Base-by-base conservation (phyloP, 2,113 vertebrate genomes). In the Serranochromis macrocephalus region DNA sequence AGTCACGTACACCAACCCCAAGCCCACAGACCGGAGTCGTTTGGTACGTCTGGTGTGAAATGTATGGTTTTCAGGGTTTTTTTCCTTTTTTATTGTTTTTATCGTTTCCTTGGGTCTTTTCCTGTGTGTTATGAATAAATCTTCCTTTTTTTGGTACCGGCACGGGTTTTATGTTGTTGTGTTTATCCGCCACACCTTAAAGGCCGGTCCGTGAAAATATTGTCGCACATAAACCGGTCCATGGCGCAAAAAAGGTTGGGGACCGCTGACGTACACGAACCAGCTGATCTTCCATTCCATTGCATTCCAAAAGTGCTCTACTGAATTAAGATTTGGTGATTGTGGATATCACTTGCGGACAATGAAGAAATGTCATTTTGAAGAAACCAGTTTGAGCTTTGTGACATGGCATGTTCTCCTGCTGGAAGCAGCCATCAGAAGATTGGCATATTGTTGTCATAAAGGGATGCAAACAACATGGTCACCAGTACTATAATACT, bases 71-170 rank as follows among this genome's bases (percentile, higher is more conserved):
- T 63, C 58, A 19, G 29, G 4, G 0, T 0, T 33, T 9, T 57
- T 57, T 9, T 17, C 3, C 3, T 53, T 53, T 53, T 11, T 31
- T 17, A 8, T 11, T 61, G 16, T 33, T 61, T 61, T 33, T 61
- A 33, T 61, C 0, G 1, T 61, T 61, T 61, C 29, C 29, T 0
- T 33, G 9, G 9, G 58, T 33, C 58, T 61, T 7, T 61, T 61
- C 16, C 9, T 0, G 3, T 19, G 58, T 61, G 16, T 61, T 61
- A 61, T 61, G 16, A 61, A 61, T 33, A 61, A 61, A 61, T 61
- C 29, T 61, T 33, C 14, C 0, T 33, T 19, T 31, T 61, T 10
- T 61, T 19, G 29, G 8, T 61, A 33, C 57, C 5, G 5, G 2
- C 9, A 19, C 2, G 2, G 58, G 29, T 61, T 61, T 61, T 10